Conservation (phyloP, 2,888 invertebrate genomes). For the Miltochrista miniata region DNA sequence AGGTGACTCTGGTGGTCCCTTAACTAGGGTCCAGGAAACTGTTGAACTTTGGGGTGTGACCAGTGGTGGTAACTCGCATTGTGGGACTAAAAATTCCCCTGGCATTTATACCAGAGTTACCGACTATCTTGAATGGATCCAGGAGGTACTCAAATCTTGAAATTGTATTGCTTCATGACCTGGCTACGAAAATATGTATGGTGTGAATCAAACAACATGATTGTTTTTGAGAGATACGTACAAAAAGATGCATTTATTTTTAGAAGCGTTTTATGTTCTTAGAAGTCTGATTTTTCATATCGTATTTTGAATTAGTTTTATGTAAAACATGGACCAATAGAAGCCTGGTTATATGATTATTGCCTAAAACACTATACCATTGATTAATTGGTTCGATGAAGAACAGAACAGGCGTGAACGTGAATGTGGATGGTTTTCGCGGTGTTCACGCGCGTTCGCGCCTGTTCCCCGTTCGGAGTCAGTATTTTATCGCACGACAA, state of each 20-base stretch:
- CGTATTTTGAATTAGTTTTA: too few relatives aligned
- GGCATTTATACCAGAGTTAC: constrained; percentile 53
- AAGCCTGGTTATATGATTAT: too few relatives aligned
- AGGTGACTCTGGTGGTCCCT: constrained; percentile 59
- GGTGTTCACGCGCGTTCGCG: too few relatives aligned
- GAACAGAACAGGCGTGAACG: too few relatives aligned
- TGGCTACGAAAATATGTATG: too few relatives aligned
- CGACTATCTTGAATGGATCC: constrained; percentile 48
- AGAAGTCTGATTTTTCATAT: not conserved
- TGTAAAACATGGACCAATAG: too few relatives aligned
- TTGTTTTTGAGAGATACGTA: not conserved
- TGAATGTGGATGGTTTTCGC: too few relatives aligned
- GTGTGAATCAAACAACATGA: not conserved
- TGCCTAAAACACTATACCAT: too few relatives aligned
- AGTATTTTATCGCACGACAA: too few relatives aligned
- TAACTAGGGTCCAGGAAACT: constrained; percentile 33
- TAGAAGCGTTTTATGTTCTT: not conserved
- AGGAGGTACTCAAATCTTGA: constrained; percentile 23
- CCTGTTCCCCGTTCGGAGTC: too few relatives aligned
- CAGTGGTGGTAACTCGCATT: constrained; percentile 42
- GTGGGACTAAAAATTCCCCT: constrained; percentile 48
- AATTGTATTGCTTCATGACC: not conserved
- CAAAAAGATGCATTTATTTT: not conserved
- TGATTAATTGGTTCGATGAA: too few relatives aligned
- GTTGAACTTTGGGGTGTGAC: constrained; percentile 50